Evolutionary conservation across 2,888 invertebrate genomes (phyloP).

Genomic region (Itoplectis maculator): DNA sequence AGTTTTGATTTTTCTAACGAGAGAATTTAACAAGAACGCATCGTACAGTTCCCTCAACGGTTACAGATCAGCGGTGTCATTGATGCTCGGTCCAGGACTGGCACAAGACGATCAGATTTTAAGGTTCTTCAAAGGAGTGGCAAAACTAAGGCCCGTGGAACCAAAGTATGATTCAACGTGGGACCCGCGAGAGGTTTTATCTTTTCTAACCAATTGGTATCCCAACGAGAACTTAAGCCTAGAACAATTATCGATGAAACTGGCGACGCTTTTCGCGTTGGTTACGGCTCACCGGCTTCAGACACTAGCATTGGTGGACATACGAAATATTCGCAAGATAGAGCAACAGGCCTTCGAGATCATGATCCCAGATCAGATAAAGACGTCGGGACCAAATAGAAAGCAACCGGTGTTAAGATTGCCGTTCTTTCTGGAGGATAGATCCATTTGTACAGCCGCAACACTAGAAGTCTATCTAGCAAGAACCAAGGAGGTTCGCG

Average conservation of each 20-base stretch:
- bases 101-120: slow-evolving; percentile 61
- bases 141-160: slow-evolving; percentile 63
- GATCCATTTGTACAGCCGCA: slow-evolving; percentile 57
- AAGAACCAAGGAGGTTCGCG: slow-evolving; percentile 44
- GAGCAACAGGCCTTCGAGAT: slow-evolving; percentile 3
- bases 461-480: slow-evolving; percentile 53
- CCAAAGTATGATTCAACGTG: slow-evolving; percentile 11
- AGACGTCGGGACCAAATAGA: slow-evolving; percentile 55
- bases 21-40: slow-evolving; percentile 15
- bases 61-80: slow-evolving; percentile 69
- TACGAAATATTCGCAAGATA: slow-evolving; percentile 7
- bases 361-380: slow-evolving; percentile 42
- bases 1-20: background rate
- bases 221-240: slow-evolving; percentile 23
- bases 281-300: slow-evolving; percentile 13
- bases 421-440: slow-evolving; percentile 56
- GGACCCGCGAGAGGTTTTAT: slow-evolving; percentile 17
- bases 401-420: slow-evolving; percentile 64
- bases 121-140: slow-evolving; percentile 70
- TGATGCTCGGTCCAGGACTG: slow-evolving; percentile 62
- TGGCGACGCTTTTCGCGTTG: background rate
- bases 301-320: slow-evolving; percentile 5
- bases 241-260: background rate
- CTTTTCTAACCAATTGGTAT: slow-evolving; percentile 3
- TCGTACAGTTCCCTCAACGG: slow-evolving; percentile 70